A percentile compares a stretch with the other conserved stretches of the same genome.
Evolutionary conservation across 2,797 vertebrate species (phyloP).

Genomic region (Phrynocephalus forsythii): DNA sequence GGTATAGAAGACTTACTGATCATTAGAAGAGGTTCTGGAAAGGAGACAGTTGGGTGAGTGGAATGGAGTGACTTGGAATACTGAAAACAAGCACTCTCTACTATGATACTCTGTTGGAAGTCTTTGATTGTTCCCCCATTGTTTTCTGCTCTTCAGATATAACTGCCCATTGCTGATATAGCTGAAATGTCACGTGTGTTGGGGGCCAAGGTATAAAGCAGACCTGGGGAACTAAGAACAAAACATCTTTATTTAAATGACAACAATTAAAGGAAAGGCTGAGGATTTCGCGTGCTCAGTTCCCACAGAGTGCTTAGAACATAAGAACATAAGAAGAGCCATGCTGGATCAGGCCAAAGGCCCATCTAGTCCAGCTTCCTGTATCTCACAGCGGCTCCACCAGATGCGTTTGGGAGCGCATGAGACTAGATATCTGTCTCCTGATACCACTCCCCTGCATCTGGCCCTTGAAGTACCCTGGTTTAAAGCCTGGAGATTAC

Average conservation of each 20-base stretch:
- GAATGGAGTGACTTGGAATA: not conserved
- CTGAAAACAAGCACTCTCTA: not conserved
- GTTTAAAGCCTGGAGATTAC: too few species aligned
- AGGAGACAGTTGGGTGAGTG: not conserved
- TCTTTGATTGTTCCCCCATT: not conserved
- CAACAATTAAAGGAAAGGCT: too few species aligned
- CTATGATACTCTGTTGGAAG: not conserved
- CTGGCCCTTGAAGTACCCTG: too few species aligned
- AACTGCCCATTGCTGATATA: not conserved
- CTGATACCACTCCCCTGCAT: too few species aligned
- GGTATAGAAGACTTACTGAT: not conserved
- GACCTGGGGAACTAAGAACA: not conserved
- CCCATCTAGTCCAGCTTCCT: too few species aligned
- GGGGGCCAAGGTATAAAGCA: not conserved
- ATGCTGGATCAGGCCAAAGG: too few species aligned
- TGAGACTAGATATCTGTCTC: too few species aligned
- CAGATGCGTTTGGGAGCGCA: too few species aligned
- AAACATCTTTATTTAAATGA: too few species aligned
- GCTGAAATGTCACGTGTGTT: not conserved
- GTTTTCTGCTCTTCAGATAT: not conserved
- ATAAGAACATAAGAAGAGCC: too few species aligned
- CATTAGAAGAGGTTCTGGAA: not conserved
- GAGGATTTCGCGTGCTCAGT: not conserved
- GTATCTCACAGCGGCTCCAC: too few species aligned
- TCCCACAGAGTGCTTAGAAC: not conserved